Conservation (phyloP, 2,888 invertebrate species). For the Hirtodrosophila alboralis region DNA sequence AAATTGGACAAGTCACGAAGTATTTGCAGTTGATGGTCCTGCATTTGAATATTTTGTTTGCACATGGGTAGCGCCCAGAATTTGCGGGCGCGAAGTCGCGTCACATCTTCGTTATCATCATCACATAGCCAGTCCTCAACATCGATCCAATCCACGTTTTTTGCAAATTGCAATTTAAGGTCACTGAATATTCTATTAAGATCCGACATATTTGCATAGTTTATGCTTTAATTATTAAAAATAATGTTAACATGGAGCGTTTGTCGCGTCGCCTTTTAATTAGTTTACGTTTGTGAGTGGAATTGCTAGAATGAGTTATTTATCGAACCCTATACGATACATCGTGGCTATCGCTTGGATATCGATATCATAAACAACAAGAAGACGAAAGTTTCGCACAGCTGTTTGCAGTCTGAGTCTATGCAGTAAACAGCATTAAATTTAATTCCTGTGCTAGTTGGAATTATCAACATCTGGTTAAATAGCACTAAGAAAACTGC, state of each 20-base stretch:
- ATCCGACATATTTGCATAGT: conserved; percentile 69
- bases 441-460: no score
- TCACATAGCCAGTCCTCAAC: conserved; percentile 69
- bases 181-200: conserved; percentile 74
- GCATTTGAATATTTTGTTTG: conserved; percentile 48
- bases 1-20: conserved; percentile 77
- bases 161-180: conserved; percentile 70
- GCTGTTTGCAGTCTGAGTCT: conserved; percentile 19
- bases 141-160: conserved; percentile 72
- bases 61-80: conserved; percentile 68
- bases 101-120: conserved; percentile 47
- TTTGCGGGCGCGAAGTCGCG: conserved; percentile 23
- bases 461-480: conserved; percentile 20
- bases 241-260: no score
- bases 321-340: neutral
- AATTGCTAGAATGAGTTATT: no score
- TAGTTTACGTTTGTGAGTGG: no score
- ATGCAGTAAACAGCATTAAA: no score
- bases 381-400: conserved; percentile 3
- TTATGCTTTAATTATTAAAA: no score
- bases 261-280: no score
- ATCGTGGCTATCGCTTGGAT: neutral
- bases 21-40: conserved; percentile 64
- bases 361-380: neutral
- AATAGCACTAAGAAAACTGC: conserved; percentile 12